Percentiles rank a stretch among this genome's conserved stretches.
Conservation (phyloP, 2,888 invertebrate species). For the Micropterix aruncella region DNA sequence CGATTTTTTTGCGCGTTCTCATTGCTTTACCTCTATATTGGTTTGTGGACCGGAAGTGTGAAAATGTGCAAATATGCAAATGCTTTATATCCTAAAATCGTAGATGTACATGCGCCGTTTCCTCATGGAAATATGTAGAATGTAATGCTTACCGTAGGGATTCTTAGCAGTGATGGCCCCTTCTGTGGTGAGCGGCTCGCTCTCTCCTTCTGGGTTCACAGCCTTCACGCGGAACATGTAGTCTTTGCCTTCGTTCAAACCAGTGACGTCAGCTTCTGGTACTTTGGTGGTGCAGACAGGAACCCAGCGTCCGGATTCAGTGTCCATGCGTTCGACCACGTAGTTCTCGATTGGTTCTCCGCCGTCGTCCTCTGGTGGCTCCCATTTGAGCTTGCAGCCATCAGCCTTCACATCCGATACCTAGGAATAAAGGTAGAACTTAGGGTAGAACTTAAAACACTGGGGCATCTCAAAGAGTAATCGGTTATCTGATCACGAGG, state of each 20-base stretch:
- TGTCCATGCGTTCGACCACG: slow-evolving; percentile 92
- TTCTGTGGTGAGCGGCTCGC: slow-evolving; percentile 90
- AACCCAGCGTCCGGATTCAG: slow-evolving; percentile 85
- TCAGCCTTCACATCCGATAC: slow-evolving; percentile 79
- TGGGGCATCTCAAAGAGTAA: no score
- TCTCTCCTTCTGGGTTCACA: slow-evolving; percentile 91
- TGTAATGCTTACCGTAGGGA: slow-evolving; percentile 82
- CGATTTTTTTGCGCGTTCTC: no score
- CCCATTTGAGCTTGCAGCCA: slow-evolving; percentile 90
- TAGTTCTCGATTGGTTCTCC: slow-evolving; percentile 90
- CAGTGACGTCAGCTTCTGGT: slow-evolving; percentile 76
- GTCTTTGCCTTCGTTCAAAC: slow-evolving; percentile 92
- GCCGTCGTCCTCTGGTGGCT: slow-evolving; percentile 92
- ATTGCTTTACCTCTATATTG: no score
- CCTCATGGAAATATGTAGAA: no score
- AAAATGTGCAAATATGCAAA: no score
- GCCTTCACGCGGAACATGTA: slow-evolving; percentile 98
- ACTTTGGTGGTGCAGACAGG: slow-evolving; percentile 72
- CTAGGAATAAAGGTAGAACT: slow-evolving; percentile 14
- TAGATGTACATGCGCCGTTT: no score
- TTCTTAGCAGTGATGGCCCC: slow-evolving; percentile 90
- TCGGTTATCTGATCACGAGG: no score
- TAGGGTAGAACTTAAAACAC: no score
- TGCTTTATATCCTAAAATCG: no score
- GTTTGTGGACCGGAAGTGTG: no score